A percentile compares a stretch with the other conserved stretches of the same genome.
These are phyloP conservation scores for Ernsta delagoae DNA, from an alignment of 2,888 invertebrate species.

Conservation along the genomic window DNA sequence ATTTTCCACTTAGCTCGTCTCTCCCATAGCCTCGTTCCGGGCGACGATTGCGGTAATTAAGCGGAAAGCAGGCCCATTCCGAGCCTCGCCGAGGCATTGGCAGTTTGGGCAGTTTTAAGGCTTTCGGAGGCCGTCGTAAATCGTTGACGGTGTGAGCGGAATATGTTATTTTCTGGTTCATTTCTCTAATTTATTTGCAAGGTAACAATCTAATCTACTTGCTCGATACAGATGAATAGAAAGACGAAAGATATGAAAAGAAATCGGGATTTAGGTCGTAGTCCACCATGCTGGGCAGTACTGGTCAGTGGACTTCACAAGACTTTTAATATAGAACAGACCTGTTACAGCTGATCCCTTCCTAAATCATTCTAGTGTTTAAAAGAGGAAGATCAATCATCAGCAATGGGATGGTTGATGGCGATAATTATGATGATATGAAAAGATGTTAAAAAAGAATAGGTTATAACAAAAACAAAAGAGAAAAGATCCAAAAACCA, in stretches of 20 bases:
- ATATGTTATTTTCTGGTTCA: conserved; percentile 15
- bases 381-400: no score
- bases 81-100: conserved; percentile 17
- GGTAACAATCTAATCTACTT: neutral
- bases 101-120: conserved; percentile 26
- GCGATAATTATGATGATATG: no score
- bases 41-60: conserved; percentile 31
- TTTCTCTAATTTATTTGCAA: neutral
- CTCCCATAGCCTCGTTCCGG: conserved; percentile 26
- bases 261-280: no score
- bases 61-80: conserved; percentile 22
- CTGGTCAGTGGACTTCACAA: no score
- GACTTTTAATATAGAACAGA: no score
- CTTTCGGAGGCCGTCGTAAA: conserved; percentile 23
- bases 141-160: conserved; percentile 19
- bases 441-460: no score
- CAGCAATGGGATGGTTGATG: no score
- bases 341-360: no score
- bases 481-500: no score
- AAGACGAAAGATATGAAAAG: neutral
- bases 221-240: neutral
- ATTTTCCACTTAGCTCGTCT: conserved; percentile 24
- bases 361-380: no score
- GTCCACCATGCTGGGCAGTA: no score
- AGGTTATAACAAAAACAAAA: no score